Conservation (phyloP, 2,113 vertebrate genomes). For the Gavialis gangeticus region DNA sequence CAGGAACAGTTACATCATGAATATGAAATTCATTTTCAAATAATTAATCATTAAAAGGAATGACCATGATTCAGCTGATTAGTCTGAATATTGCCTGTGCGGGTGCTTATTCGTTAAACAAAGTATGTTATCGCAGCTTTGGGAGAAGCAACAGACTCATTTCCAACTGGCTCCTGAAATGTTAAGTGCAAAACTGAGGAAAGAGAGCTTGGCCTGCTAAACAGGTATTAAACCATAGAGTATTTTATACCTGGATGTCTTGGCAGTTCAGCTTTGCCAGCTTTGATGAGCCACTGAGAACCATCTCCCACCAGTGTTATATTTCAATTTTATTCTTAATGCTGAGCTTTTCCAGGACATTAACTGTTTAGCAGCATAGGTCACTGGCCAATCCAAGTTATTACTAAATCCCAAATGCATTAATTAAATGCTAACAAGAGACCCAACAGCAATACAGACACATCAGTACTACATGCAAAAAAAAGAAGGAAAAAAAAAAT, state of each 20-base stretch:
- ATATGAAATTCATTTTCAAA: slow-evolving; percentile 64
- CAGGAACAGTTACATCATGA: slow-evolving; percentile 51
- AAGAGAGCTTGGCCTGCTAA: slow-evolving; percentile 14
- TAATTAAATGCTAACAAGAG: not conserved
- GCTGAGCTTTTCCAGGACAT: not conserved
- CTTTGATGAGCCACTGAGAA: not conserved
- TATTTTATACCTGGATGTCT: not conserved
- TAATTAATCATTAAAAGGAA: slow-evolving; percentile 70
- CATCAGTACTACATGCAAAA: not conserved
- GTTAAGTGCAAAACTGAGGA: slow-evolving; percentile 16
- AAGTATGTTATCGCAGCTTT: slow-evolving; percentile 16
- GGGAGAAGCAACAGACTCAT: not conserved
- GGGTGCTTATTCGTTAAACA: slow-evolving; percentile 34
- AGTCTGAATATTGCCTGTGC: slow-evolving; percentile 24
- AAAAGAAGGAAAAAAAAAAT: not conserved
- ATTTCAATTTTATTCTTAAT: not conserved
- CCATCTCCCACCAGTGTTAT: not conserved
- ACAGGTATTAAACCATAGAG: not conserved
- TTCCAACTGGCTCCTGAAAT: not conserved
- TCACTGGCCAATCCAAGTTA: not conserved
- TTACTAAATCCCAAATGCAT: not conserved
- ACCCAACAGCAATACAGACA: not conserved
- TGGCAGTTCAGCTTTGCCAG: not conserved
- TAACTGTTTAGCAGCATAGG: not conserved
- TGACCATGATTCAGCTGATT: slow-evolving; percentile 66